phyloP scores from a whole-genome alignment of 2,888 invertebrate genomes.

The Tenodera sinensis region DNA sequence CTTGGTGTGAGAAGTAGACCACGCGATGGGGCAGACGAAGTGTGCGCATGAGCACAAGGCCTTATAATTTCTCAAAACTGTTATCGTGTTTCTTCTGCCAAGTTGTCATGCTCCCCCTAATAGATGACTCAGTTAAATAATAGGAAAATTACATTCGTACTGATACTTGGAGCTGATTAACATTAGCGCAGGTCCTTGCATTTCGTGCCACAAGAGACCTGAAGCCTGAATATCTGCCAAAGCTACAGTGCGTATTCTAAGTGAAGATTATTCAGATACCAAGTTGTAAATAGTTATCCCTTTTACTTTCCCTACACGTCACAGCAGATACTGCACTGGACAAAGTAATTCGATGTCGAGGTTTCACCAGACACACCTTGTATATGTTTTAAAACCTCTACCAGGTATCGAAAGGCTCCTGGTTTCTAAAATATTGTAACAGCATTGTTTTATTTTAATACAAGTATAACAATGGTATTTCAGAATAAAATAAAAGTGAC shows the following conservation, averaged over 20 bases:
- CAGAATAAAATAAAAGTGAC: too few species aligned
- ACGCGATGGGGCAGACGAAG: not conserved
- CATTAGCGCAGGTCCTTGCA: not conserved
- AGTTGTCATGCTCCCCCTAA: not conserved
- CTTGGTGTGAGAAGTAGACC: not conserved
- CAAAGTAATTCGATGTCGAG: too few species aligned
- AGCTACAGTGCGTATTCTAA: not conserved
- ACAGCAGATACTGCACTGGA: too few species aligned
- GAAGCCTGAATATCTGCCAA: not conserved
- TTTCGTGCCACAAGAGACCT: not conserved
- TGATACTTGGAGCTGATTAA: not conserved
- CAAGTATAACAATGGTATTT: too few species aligned
- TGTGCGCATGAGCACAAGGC: not conserved
- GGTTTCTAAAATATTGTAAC: too few species aligned
- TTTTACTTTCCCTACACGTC: too few species aligned
- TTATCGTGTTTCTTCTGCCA: not conserved
- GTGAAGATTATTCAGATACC: not conserved
- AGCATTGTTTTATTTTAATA: too few species aligned
- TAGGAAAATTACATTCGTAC: not conserved
- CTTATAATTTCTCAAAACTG: not conserved
- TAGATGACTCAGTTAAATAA: not conserved
- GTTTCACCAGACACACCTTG: too few species aligned
- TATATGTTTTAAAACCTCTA: too few species aligned
- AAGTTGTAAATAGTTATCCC: too few species aligned
- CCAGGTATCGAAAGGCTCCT: too few species aligned